Percentiles rank a stretch among this genome's conserved stretches.
Conservation (phyloP, 2,113 vertebrate genomes). For the Pseudorasbora parva region DNA sequence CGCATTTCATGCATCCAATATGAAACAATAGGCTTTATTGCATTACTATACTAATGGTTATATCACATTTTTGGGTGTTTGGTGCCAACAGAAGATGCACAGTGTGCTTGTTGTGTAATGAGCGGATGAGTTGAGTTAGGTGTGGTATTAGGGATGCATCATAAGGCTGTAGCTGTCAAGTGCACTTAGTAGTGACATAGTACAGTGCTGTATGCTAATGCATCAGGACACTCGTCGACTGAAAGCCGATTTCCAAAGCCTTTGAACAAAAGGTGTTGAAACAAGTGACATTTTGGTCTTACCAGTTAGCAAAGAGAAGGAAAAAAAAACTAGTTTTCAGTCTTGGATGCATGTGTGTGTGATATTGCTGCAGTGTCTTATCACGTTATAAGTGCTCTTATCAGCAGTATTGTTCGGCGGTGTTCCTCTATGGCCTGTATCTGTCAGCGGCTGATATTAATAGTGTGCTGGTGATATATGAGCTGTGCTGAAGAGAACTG, state of each 20-base stretch:
- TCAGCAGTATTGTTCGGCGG: slow-evolving; percentile 54
- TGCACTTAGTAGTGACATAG: slow-evolving; percentile 26
- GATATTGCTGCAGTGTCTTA: slow-evolving; percentile 35
- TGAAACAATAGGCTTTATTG: no score
- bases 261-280: no score
- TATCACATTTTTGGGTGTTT: no score
- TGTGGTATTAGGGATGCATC: background rate
- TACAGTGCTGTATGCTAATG: no score
- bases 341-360: background rate
- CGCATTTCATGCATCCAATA: no score
- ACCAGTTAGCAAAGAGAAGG: background rate
- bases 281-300: background rate
- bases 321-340: background rate
- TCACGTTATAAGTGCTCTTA: slow-evolving; percentile 54
- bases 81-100: no score
- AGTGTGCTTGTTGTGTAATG: no score
- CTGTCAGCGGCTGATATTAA: slow-evolving; percentile 65
- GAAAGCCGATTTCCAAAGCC: no score
- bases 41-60: no score
- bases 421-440: slow-evolving; percentile 59
- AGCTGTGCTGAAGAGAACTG: slow-evolving; percentile 24
- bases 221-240: no score
- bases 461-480: slow-evolving; percentile 58
- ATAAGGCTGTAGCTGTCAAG: slow-evolving; percentile 33
- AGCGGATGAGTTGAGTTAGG: background rate